phyloP scores from a whole-genome alignment of 2,113 vertebrate genomes.

The Odobenus rosmarus region DNA sequence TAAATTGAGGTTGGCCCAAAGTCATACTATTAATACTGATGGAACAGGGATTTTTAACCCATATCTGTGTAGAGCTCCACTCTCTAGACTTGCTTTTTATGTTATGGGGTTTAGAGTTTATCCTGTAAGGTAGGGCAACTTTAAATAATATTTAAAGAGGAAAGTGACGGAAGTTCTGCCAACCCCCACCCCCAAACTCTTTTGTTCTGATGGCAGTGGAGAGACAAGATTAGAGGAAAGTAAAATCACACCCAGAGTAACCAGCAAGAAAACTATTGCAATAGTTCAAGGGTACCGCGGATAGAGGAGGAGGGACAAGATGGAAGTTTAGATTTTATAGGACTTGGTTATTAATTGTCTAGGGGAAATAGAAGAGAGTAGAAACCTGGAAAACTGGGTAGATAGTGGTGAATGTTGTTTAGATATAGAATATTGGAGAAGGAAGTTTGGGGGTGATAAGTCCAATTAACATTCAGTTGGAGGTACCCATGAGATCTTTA shows the following conservation, averaged over 20 bases:
- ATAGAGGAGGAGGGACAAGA: neutral
- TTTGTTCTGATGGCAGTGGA: neutral
- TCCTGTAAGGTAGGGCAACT: neutral
- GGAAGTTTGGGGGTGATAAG: neutral
- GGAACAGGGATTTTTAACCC: neutral
- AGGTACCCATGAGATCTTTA: neutral
- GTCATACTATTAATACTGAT: neutral
- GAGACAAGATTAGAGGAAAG: neutral
- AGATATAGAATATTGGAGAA: neutral
- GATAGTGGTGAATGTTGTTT: neutral
- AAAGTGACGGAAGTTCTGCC: neutral
- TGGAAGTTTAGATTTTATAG: neutral
- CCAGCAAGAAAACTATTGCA: neutral
- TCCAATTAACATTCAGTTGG: neutral
- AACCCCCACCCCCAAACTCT: neutral
- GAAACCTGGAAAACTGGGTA: neutral
- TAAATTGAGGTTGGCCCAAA: neutral
- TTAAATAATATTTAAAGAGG: constrained; percentile 8
- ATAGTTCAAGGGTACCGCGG: neutral
- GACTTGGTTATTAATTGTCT: neutral
- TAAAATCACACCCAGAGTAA: neutral
- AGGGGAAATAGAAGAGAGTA: neutral
- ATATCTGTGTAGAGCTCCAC: neutral
- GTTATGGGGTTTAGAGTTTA: neutral
- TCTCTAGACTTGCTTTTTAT: neutral